phyloP scores from a whole-genome alignment of 2,888 invertebrate genomes.

The Pogonocherus hispidulus region DNA sequence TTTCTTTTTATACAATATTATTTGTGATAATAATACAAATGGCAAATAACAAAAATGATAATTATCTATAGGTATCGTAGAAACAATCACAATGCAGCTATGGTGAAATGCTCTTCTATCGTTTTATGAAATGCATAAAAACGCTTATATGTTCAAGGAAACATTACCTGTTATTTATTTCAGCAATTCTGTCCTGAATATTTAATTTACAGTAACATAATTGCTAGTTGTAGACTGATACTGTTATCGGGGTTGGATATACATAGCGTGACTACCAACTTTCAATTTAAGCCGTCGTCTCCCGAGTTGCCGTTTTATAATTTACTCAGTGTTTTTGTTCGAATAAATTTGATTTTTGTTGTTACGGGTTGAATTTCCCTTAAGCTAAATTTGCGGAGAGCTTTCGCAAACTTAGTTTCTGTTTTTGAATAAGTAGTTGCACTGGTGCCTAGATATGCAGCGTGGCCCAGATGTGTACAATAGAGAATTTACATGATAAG shows the following conservation, averaged over 20 bases:
- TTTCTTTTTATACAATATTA: too few relatives aligned
- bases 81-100: too few relatives aligned
- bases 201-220: constrained; percentile 5
- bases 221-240: constrained; percentile 5
- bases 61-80: too few relatives aligned
- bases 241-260: constrained; percentile 1
- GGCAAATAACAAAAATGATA: too few relatives aligned
- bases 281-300: constrained; percentile 6
- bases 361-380: background rate
- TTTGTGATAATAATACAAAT: too few relatives aligned
- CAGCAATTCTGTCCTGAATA: constrained; percentile 1
- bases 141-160: background rate
- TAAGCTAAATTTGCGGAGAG: background rate
- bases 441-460: too few relatives aligned
- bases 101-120: background rate
- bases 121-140: background rate
- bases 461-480: background rate
- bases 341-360: background rate
- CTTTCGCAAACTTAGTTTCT: background rate
- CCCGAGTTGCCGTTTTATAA: background rate
- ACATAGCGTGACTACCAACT: constrained; percentile 1
- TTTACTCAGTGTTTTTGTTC: background rate
- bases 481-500: too few relatives aligned
- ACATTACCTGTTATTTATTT: constrained; percentile 2
- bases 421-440: background rate